phyloP scores from a whole-genome alignment of 1,140 invertebrate genomes.

The Sycophaga agraensis region DNA sequence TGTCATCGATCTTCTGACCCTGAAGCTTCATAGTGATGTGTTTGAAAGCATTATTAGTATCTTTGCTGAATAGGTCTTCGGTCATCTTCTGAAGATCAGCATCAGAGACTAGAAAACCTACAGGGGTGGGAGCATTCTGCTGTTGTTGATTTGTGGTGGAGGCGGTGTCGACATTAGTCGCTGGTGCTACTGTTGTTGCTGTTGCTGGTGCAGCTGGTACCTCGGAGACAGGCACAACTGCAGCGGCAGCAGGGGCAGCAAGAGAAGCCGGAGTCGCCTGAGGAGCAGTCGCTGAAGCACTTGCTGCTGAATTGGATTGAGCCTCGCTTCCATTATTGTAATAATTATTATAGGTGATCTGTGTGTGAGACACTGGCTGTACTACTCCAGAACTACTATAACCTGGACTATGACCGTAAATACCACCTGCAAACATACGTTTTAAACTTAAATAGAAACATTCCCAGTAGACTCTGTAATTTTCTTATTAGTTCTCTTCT shows the following conservation, averaged over 20 bases:
- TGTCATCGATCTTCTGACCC: constrained; percentile 52
- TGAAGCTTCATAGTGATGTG: constrained; percentile 54
- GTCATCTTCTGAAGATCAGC: constrained; percentile 52
- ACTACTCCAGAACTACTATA: constrained; percentile 24
- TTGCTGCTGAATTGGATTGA: constrained; percentile 22
- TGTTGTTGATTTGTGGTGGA: constrained; percentile 16
- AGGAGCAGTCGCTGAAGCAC: constrained; percentile 6
- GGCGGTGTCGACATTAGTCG: constrained; percentile 4
- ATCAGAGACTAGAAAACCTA: constrained; percentile 46
- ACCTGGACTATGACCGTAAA: constrained; percentile 43
- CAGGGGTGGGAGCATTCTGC: constrained; percentile 38
- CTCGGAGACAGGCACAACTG: constrained; percentile 26
- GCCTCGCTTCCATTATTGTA: constrained; percentile 46
- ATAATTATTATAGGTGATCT: constrained; percentile 55
- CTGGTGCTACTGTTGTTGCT: not conserved
- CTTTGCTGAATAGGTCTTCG: constrained; percentile 50
- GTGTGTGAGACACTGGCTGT: constrained; percentile 41
- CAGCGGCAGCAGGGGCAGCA: not conserved
- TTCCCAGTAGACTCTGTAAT: too few species aligned
- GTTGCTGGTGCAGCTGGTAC: not conserved
- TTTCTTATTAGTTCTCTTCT: too few species aligned
- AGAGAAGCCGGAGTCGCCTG: constrained; percentile 20
- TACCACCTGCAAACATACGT: too few species aligned
- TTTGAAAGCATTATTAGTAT: constrained; percentile 55
- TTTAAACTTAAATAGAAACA: not conserved